Percentiles rank a stretch among this genome's conserved stretches.
These are phyloP conservation scores for Tachuris rubrigastra DNA, from an alignment of 2,113 vertebrate genomes.

Conservation along the genomic window DNA sequence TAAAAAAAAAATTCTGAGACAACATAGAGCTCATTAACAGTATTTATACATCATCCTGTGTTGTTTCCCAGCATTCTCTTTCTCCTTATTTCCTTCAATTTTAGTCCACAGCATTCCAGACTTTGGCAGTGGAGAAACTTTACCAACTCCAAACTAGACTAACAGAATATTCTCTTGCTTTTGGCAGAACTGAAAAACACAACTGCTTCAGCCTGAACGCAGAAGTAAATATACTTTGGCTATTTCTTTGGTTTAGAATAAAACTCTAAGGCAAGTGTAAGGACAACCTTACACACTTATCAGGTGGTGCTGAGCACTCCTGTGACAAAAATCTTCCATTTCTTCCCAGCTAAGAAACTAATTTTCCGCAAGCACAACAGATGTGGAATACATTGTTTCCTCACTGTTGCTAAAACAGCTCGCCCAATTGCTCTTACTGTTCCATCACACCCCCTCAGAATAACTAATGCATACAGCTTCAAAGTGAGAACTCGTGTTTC, in stretches of 20 bases:
- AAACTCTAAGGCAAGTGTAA: neutral
- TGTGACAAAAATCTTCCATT: neutral
- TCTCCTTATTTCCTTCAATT: neutral
- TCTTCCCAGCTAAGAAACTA: neutral
- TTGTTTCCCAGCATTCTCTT: neutral
- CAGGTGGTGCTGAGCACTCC: neutral
- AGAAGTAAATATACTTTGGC: neutral
- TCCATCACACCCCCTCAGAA: neutral
- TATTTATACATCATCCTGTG: neutral
- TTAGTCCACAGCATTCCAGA: neutral
- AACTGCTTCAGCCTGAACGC: neutral
- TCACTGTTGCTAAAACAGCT: neutral
- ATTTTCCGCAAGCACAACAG: neutral
- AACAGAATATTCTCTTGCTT: neutral
- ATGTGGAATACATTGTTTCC: neutral
- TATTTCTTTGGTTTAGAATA: neutral
- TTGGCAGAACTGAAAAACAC: neutral
- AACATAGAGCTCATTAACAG: neutral
- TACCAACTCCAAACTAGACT: neutral
- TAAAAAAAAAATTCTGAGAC: neutral
- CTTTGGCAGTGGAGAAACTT: neutral
- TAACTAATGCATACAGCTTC: neutral
- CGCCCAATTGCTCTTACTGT: neutral
- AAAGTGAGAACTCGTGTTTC: neutral
- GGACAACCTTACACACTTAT: neutral